Evolutionary conservation across 2,888 invertebrate genomes (phyloP), one percentile per base, ranked within the genome.

Genomic region (Tromatobia lineatoria): DNA sequence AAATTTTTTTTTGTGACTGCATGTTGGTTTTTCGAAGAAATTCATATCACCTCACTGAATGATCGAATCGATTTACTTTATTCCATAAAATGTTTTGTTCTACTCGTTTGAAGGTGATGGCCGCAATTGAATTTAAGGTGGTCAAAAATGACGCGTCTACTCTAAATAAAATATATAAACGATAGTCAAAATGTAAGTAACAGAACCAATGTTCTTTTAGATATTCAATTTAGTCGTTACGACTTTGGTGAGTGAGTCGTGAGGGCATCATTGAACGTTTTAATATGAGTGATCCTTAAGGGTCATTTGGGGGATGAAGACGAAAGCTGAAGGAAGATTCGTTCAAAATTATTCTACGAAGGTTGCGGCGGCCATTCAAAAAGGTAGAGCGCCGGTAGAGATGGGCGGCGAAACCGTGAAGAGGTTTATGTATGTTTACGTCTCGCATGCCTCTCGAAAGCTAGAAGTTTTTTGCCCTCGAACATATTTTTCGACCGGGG

Each of bases 381-480:
- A 64, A 64, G 38, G 42, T 38, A 18, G 11, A 64, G 20, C 11
- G 38, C 34, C 34, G 38, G 10, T 20, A n/a, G 34, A 38, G 64
- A 3, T 18, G 64, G 10, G 1, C 64, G 25, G 15, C 25, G 42
- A 64, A 20, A 64, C 38, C 11, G 38, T 38, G 13, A 52, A 64
- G 34, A 52, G n/a, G 34, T 64, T 47, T 66, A 54, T 52, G 29
- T 38, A 67, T 42, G 42, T 52, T 47, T 57, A 13, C n/a, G 38
- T 42, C 11, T 34, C 61, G 45, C 15, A 54, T 3, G 54, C 34
- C 59, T 67, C n/a, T 34, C 11, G 38, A 73, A 79, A 78, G n/a
- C 54, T 20, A 15, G 61, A 64, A 82, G 66, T 57, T 67, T 73
- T 73, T 73, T 25, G 67, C 77, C 47, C 71, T 77, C 66, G 66